phyloP scores from a whole-genome alignment of 2,113 vertebrate species.

The Lampris megalopsis region DNA sequence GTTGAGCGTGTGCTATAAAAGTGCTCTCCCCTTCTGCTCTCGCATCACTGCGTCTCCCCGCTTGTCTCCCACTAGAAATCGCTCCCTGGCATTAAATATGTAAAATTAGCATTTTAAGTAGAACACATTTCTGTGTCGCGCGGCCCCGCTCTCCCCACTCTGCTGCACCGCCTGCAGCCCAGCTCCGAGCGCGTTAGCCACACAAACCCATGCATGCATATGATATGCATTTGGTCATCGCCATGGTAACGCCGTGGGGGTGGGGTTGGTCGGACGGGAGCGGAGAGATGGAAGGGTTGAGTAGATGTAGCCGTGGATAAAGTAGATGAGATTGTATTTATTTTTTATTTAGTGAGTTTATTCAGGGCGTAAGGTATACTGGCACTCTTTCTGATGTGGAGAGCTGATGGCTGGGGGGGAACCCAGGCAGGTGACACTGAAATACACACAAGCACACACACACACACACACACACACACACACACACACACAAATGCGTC shows the following conservation, averaged over 20 bases:
- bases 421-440: neutral
- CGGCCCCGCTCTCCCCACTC: conserved; percentile 33
- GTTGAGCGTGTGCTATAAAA: conserved; percentile 63
- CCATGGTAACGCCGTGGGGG: conserved; percentile 83
- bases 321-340: conserved; percentile 68
- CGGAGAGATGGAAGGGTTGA: conserved; percentile 53
- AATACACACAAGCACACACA: neutral
- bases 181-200: conserved; percentile 79
- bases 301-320: conserved; percentile 79
- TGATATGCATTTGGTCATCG: conserved; percentile 89
- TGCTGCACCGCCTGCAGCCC: conserved; percentile 55
- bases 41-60: conserved; percentile 58
- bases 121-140: conserved; percentile 76
- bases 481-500: neutral
- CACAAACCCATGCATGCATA: conserved; percentile 88
- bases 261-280: conserved; percentile 40
- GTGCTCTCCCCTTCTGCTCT: conserved; percentile 60
- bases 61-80: conserved; percentile 70
- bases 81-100: conserved; percentile 83
- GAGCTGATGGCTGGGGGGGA: conserved; percentile 12
- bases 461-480: neutral
- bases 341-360: conserved; percentile 80
- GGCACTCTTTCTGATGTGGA: conserved; percentile 55
- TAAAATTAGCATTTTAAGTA: conserved; percentile 85
- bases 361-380: conserved; percentile 71